phyloP scores from a whole-genome alignment of 1,140 invertebrate species.

The Camponotus pennsylvanicus region DNA sequence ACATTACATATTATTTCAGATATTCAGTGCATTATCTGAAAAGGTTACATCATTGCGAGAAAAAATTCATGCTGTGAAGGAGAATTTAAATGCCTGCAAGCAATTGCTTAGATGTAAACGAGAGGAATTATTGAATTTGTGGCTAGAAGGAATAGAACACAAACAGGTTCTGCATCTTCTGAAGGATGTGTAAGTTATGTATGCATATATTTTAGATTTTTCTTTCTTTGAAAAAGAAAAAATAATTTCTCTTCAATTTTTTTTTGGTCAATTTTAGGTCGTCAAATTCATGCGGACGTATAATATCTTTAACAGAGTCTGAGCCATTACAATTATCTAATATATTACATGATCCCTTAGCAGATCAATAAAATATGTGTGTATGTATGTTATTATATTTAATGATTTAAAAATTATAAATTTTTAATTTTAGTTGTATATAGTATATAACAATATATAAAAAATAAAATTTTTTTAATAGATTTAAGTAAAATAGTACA shows the following conservation, averaged over 20 bases:
- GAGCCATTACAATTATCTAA: slow-evolving; percentile 55
- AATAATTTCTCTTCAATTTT: slow-evolving; percentile 29
- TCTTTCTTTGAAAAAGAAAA: neutral
- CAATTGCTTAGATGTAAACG: slow-evolving; percentile 95
- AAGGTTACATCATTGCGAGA: slow-evolving; percentile 93
- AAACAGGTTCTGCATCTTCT: slow-evolving; percentile 95
- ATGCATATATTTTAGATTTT: neutral
- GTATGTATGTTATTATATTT: slow-evolving; percentile 19
- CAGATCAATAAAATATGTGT: slow-evolving; percentile 46
- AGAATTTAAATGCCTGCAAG: slow-evolving; percentile 96
- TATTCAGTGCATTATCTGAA: slow-evolving; percentile 93
- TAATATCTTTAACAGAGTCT: slow-evolving; percentile 58
- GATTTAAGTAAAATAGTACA: no score
- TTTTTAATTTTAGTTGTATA: neutral
- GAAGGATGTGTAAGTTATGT: slow-evolving; percentile 93
- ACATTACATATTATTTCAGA: slow-evolving; percentile 84
- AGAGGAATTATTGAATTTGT: slow-evolving; percentile 97
- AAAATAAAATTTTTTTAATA: neutral
- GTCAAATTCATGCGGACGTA: slow-evolving; percentile 59
- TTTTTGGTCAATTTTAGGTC: slow-evolving; percentile 49
- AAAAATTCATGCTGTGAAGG: slow-evolving; percentile 94
- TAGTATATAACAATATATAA: neutral
- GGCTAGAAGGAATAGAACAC: slow-evolving; percentile 97
- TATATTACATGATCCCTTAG: slow-evolving; percentile 22
- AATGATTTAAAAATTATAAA: slow-evolving; percentile 54